Conservation (phyloP, 2,113 vertebrate genomes). For the Perca flavescens region DNA sequence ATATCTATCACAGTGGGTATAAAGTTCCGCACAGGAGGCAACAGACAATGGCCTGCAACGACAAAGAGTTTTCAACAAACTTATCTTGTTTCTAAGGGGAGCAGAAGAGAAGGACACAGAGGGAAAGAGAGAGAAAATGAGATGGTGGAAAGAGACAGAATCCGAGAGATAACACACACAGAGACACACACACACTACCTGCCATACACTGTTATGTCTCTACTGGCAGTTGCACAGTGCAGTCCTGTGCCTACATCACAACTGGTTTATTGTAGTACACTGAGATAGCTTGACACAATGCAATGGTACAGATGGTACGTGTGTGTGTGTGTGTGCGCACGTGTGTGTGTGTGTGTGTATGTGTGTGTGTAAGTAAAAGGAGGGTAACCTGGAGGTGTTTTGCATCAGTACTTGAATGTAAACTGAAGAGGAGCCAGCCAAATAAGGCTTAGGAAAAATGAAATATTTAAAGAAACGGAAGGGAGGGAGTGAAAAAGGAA, state of each 20-base stretch:
- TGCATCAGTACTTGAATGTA: conserved; percentile 16
- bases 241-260: conserved; percentile 21
- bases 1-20: conserved; percentile 52
- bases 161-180: conserved; percentile 7
- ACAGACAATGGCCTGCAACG: conserved; percentile 44
- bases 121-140: conserved; percentile 18
- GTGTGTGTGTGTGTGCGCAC: conserved; percentile 9
- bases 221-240: conserved; percentile 33
- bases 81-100: conserved; percentile 41
- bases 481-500: neutral
- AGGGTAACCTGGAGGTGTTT: neutral
- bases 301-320: conserved; percentile 5
- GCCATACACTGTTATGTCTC: conserved; percentile 24
- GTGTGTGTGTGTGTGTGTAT: conserved; percentile 4
- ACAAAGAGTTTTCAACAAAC: conserved; percentile 59
- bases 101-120: conserved; percentile 5
- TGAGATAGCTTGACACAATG: conserved; percentile 17
- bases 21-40: conserved; percentile 56
- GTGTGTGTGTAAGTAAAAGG: neutral
- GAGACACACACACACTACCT: conserved; percentile 7
- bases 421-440: neutral
- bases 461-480: neutral
- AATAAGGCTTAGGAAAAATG: neutral
- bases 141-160: conserved; percentile 12
- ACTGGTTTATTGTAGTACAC: conserved; percentile 26